phyloP scores from a whole-genome alignment of 2,797 vertebrate species.

The Pterois miles region DNA sequence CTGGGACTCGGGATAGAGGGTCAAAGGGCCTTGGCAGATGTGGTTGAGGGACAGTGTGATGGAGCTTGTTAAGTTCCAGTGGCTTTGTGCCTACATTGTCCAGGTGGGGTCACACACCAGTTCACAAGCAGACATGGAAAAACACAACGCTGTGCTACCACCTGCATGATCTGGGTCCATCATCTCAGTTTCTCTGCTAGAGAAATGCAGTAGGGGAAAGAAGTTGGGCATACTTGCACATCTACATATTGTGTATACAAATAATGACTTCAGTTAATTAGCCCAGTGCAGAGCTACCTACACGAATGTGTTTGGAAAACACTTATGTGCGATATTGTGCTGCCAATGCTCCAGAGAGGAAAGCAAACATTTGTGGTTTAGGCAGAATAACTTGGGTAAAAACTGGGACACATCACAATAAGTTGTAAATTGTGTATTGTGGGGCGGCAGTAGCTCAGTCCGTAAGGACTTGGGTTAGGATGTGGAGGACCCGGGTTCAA shows the following conservation, averaged over 20 bases:
- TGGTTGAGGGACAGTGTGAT: slow-evolving; percentile 37
- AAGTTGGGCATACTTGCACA: background rate
- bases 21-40: slow-evolving; percentile 42
- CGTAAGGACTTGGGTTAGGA: no score
- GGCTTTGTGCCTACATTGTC: background rate
- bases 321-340: background rate
- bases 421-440: background rate
- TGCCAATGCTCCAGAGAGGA: background rate
- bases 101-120: slow-evolving; percentile 27
- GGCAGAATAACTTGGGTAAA: background rate
- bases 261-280: background rate
- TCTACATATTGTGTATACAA: background rate
- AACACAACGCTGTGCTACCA: background rate
- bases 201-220: fast-evolving
- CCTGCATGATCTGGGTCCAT: background rate
- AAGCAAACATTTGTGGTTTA: background rate
- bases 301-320: background rate
- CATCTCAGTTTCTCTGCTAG: background rate
- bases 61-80: slow-evolving; percentile 23
- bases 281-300: fast-evolving
- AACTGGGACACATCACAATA: background rate
- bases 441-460: no score
- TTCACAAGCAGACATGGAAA: slow-evolving; percentile 17
- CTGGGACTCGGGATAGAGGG: slow-evolving; percentile 27
- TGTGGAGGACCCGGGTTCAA: no score